Base-by-base conservation (phyloP, 2,113 vertebrate species). In the Limanda limanda region DNA sequence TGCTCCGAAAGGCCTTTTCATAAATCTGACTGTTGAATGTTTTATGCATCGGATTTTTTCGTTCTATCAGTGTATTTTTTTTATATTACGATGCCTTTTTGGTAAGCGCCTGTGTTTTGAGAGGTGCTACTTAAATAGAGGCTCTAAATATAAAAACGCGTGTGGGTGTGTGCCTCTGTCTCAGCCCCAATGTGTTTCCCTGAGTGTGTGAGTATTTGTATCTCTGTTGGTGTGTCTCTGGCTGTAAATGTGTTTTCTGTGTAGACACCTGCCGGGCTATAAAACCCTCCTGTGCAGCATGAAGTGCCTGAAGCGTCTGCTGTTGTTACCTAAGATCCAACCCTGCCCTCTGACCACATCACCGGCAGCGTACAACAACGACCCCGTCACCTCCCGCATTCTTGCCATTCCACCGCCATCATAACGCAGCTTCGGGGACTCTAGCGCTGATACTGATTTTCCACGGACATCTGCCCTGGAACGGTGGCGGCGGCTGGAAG, bases 141-240 rank as follows among this genome's bases (percentile, higher is more conserved):
- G 31, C 76, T 81, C 79, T 84, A 85, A 89, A 92, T 89, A 68
- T 85, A 89, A 86, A 18, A 81, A 78, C 84, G 71, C 72, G 84
- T 72, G 84, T 87, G 86, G 78, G 86, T 20, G 79, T 68, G 74
- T 61, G 68, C 61, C 66, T 88, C 72, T 72, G 71, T 67, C 61
- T 67, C 70, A 42, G 51, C 77, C 74, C 51, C 74, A 64, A 24
- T 47, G 12, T 83, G 67, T 76, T 76, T 86, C 61, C 74, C 69
- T 75, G 76, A 63, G 40, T 47, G 12, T 83, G 67, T 27, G 24
- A 35, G 47, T 47, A 7, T 81, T 67, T 27, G 24, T 54, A 1
- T 64, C 47, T 78, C 51, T 13, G 81, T 56, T 54, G 64, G 70
- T 61, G 78, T 52, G 45, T 77, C 70, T 81, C 64, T 23, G 62